phyloP scores from a whole-genome alignment of 2,113 vertebrate species.

The Numida meleagris region DNA sequence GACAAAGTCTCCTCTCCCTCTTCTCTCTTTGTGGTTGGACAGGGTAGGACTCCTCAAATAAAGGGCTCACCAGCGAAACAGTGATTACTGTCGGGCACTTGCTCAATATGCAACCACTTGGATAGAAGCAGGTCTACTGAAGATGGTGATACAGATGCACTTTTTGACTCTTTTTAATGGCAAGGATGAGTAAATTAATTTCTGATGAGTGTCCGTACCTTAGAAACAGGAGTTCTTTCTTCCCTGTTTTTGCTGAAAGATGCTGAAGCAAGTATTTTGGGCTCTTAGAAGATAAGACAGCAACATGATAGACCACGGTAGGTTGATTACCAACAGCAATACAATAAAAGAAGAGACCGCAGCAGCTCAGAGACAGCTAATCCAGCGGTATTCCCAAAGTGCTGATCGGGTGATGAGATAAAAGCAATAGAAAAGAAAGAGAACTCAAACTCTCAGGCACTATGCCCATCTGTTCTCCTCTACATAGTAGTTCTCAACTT shows the following conservation, averaged over 20 bases:
- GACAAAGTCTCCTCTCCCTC: neutral
- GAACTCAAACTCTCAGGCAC: neutral
- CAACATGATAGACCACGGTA: neutral
- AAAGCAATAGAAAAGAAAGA: neutral
- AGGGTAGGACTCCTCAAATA: neutral
- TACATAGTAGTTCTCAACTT: neutral
- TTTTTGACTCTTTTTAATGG: neutral
- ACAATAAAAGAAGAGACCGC: neutral
- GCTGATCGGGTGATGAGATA: neutral
- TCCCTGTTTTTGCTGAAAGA: neutral
- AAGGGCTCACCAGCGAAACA: neutral
- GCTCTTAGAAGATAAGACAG: neutral
- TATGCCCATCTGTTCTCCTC: neutral
- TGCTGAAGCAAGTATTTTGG: neutral
- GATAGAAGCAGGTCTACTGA: neutral
- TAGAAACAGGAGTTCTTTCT: neutral
- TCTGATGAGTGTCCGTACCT: neutral
- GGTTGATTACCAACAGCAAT: constrained; percentile 9
- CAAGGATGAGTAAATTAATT: neutral
- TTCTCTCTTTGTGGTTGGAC: neutral
- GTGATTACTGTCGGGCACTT: neutral
- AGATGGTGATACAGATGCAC: neutral
- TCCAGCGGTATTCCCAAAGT: neutral
- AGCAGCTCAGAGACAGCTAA: neutral
- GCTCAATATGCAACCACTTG: neutral